phyloP scores from a whole-genome alignment of 2,888 invertebrate genomes.

The Meteorus colon region DNA sequence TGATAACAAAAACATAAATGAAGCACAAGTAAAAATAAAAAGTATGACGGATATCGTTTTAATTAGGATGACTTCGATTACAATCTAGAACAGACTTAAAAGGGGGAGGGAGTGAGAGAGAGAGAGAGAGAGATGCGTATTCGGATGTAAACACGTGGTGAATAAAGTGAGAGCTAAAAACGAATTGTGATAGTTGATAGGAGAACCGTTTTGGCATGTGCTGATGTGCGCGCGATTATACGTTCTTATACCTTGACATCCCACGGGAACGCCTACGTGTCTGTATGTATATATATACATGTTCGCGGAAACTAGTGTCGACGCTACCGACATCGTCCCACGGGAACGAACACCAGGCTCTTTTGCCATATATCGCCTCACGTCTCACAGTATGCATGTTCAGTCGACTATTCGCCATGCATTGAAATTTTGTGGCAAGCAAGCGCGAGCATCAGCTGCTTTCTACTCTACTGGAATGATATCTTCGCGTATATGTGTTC shows the following conservation, averaged over 20 bases:
- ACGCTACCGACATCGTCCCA: conserved; percentile 13
- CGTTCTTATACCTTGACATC: conserved; percentile 32
- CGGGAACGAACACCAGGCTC: conserved; percentile 24
- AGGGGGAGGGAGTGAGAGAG: not conserved
- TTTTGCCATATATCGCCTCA: conserved; percentile 19
- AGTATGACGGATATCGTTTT: not conserved
- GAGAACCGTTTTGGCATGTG: conserved; percentile 11
- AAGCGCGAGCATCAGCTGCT: conserved; percentile 7
- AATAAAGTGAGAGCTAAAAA: conserved; percentile 5
- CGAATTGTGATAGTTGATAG: conserved; percentile 5
- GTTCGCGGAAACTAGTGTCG: conserved; percentile 14
- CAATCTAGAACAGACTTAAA: no score
- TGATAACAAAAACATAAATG: not conserved
- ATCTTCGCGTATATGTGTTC: not conserved
- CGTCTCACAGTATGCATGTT: conserved; percentile 17
- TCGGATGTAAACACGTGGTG: not conserved
- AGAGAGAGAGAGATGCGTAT: not conserved
- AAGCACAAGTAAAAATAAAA: not conserved
- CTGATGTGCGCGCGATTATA: conserved; percentile 24
- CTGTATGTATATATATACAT: not conserved
- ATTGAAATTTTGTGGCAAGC: conserved; percentile 6
- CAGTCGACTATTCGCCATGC: conserved; percentile 20
- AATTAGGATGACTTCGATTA: not conserved
- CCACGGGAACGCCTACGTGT: conserved; percentile 43
- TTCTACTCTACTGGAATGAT: conserved; percentile 21